These are phyloP conservation scores for Sycophila sp. DNA, from an alignment of 1,140 invertebrate species.

Conservation along the genomic window DNA sequence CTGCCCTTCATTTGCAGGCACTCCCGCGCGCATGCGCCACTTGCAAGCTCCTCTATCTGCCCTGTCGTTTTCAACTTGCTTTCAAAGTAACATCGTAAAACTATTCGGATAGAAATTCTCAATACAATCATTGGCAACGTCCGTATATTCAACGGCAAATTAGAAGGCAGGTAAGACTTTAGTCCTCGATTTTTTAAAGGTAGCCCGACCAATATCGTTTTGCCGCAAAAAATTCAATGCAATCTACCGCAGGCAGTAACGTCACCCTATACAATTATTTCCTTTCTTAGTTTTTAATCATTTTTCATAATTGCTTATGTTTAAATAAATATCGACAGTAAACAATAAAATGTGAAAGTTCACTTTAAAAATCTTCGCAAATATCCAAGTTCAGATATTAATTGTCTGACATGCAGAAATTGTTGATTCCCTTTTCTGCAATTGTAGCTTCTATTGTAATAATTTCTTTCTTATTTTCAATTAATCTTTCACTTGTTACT, in stretches of 20 bases:
- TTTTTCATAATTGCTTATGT: constrained; percentile 18
- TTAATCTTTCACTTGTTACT: constrained; percentile 59
- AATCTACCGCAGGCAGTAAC: constrained; percentile 90
- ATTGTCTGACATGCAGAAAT: too few species aligned
- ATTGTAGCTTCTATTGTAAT: constrained; percentile 64
- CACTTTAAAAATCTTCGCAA: not conserved
- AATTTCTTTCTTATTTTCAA: constrained; percentile 64
- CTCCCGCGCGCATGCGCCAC: too few species aligned
- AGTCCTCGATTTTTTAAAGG: constrained; percentile 84
- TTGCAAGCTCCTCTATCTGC: too few species aligned
- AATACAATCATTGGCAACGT: constrained; percentile 85
- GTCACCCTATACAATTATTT: constrained; percentile 77
- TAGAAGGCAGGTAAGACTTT: constrained; percentile 89
- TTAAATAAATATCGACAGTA: too few species aligned
- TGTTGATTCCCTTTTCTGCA: constrained; percentile 62
- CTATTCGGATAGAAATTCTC: too few species aligned
- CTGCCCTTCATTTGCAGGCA: too few species aligned
- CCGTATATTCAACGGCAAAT: constrained; percentile 85
- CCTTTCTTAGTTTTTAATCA: too few species aligned
- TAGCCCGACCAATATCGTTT: constrained; percentile 78
- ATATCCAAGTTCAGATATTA: too few species aligned
- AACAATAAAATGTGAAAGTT: not conserved
- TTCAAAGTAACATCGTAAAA: too few species aligned
- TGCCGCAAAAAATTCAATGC: constrained; percentile 86
- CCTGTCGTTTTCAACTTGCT: too few species aligned